Evolutionary conservation across 2,113 vertebrate species (phyloP).

Genomic region (Poeciliopsis occidentalis): DNA sequence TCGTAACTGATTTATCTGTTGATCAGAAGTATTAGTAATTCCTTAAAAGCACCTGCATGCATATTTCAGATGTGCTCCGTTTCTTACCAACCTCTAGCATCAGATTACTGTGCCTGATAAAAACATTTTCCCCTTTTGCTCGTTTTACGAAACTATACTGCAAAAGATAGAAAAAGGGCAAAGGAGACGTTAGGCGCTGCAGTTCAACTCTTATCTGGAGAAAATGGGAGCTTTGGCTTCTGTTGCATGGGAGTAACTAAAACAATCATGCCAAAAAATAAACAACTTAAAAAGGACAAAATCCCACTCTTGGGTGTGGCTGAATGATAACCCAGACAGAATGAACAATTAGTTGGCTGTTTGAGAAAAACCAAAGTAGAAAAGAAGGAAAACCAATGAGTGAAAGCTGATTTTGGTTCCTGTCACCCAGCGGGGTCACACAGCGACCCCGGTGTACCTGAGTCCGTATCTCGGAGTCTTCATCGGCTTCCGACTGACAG

Average conservation of each 20-base stretch:
- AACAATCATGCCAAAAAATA: constrained; percentile 5
- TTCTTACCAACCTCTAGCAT: constrained; percentile 97
- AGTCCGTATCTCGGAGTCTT: constrained; percentile 86
- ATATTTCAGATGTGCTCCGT: constrained; percentile 60
- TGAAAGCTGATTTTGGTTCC: constrained; percentile 33
- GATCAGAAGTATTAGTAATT: constrained; percentile 35
- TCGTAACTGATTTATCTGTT: neutral
- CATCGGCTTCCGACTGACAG: constrained; percentile 95
- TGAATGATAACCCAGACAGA: constrained; percentile 5
- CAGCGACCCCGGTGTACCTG: constrained; percentile 67
- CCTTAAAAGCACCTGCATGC: constrained; percentile 79
- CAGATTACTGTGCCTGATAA: constrained; percentile 99
- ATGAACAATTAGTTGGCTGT: constrained; percentile 22
- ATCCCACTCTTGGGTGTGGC: constrained; percentile 6
- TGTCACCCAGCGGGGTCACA: constrained; percentile 54
- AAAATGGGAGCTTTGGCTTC: constrained; percentile 54
- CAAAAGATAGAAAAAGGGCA: constrained; percentile 84
- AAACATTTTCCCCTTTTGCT: constrained; percentile 95
- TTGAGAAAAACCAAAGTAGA: constrained; percentile 31
- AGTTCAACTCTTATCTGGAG: constrained; percentile 7
- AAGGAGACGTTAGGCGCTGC: constrained; percentile 52
- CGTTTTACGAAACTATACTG: constrained; percentile 97
- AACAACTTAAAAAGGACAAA: constrained; percentile 32
- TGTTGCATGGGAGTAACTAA: neutral
- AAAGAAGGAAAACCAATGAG: constrained; percentile 28